Evolutionary conservation across 2,113 vertebrate species (phyloP).

Genomic region (Sinocyclocheilus rhinocerous): DNA sequence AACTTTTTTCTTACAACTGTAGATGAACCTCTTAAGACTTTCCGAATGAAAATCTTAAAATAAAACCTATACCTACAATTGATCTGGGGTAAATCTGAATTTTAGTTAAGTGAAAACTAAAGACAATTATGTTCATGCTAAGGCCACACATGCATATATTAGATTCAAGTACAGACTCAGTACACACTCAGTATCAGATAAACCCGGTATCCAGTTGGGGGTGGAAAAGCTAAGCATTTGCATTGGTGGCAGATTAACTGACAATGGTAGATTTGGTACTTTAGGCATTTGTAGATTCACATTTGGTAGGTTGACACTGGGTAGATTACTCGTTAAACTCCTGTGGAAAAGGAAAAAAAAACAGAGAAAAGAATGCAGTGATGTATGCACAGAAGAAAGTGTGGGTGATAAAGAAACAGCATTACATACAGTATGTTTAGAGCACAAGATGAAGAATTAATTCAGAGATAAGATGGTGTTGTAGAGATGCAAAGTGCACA

Average conservation of each 20-base stretch:
- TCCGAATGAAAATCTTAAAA: background rate
- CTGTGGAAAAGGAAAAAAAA: constrained; percentile 86
- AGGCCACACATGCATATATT: constrained; percentile 82
- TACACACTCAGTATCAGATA: constrained; percentile 96
- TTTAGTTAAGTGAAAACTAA: constrained; percentile 71
- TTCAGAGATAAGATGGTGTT: constrained; percentile 20
- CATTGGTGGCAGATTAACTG: constrained; percentile 94
- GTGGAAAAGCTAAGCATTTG: constrained; percentile 94
- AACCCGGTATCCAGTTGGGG: constrained; percentile 92
- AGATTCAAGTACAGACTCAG: constrained; percentile 83
- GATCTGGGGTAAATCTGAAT: background rate
- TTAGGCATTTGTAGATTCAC: constrained; percentile 90
- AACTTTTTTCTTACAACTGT: background rate
- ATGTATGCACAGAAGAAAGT: constrained; percentile 66
- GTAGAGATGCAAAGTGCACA: background rate
- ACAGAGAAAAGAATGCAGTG: constrained; percentile 84
- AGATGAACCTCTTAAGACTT: too few relatives aligned
- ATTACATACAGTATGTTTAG: background rate
- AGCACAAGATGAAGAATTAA: background rate
- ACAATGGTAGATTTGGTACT: constrained; percentile 91
- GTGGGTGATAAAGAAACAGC: constrained; percentile 1
- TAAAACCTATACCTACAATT: background rate
- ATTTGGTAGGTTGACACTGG: constrained; percentile 94
- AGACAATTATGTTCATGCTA: constrained; percentile 81
- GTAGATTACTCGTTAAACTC: constrained; percentile 95